These are phyloP conservation scores for Chrysocyon brachyurus DNA, from an alignment of 2,797 vertebrate genomes.

Conservation along the genomic window DNA sequence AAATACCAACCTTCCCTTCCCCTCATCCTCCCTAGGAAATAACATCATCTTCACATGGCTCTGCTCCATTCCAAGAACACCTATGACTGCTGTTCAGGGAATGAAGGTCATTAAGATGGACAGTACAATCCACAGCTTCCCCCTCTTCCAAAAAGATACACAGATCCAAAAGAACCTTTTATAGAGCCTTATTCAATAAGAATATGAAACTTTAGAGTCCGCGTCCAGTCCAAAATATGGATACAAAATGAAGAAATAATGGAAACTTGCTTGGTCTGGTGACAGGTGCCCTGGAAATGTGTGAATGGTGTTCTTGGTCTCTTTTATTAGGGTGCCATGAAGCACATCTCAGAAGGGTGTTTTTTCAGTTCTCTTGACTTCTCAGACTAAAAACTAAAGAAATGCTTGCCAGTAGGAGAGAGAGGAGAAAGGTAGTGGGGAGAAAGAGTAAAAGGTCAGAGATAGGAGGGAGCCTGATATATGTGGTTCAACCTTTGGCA, in stretches of 20 bases:
- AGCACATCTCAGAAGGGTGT: neutral
- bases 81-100: neutral
- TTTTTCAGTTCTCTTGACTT: neutral
- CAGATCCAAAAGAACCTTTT: neutral
- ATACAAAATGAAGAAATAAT: neutral
- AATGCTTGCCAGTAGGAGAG: neutral
- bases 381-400: neutral
- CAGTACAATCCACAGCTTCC: neutral
- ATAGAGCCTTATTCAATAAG: neutral
- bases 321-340: neutral
- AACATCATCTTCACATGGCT: constrained; percentile 1
- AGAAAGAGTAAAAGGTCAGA: neutral
- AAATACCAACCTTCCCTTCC: constrained; percentile 64
- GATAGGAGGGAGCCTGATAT: neutral
- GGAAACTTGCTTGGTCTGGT: neutral
- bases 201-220: neutral
- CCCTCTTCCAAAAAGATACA: neutral
- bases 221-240: neutral
- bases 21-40: neutral
- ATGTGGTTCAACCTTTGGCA: neutral
- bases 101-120: neutral
- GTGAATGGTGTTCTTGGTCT: neutral
- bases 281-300: neutral
- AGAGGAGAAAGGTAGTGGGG: neutral
- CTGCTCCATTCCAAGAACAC: neutral